Conservation (phyloP, 1,140 invertebrate genomes). For the Zaprionus gabonicus region DNA sequence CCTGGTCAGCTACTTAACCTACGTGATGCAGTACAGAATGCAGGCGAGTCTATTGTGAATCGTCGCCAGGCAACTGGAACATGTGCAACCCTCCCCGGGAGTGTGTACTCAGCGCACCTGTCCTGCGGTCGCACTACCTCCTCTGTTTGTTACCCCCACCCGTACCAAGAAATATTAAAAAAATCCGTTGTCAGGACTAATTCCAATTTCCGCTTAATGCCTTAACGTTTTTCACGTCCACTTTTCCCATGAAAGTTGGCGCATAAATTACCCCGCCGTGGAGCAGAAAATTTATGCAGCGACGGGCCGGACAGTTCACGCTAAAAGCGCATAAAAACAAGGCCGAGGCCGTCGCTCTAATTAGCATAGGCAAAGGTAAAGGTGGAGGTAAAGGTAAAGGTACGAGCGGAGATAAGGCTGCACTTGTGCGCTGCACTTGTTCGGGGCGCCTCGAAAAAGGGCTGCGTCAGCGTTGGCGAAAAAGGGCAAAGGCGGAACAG, state of each 20-base stretch:
- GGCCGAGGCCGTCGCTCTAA: constrained; percentile 79
- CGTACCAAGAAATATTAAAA: constrained; percentile 14
- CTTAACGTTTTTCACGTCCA: constrained; percentile 66
- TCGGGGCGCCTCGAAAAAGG: constrained; percentile 27
- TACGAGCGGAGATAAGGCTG: constrained; percentile 43
- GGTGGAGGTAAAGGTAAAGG: constrained; percentile 31
- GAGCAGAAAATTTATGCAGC: constrained; percentile 79
- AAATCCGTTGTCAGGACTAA: constrained; percentile 63
- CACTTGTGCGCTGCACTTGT: constrained; percentile 69
- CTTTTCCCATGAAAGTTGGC: constrained; percentile 75
- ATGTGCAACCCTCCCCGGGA: background rate
- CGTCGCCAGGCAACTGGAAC: constrained; percentile 38
- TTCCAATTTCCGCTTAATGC: constrained; percentile 65
- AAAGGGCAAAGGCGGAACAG: constrained; percentile 12
- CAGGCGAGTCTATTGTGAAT: constrained; percentile 48
- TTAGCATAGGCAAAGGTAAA: constrained; percentile 67
- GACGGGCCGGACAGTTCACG: constrained; percentile 64
- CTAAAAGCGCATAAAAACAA: constrained; percentile 78
- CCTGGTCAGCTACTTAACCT: constrained; percentile 67
- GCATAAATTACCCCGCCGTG: constrained; percentile 71
- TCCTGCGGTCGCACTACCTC: constrained; percentile 40
- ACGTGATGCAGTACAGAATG: constrained; percentile 55
- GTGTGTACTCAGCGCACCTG: constrained; percentile 46
- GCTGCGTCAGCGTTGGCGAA: constrained; percentile 33
- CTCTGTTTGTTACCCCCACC: too few species aligned